A percentile compares a stretch with the other conserved stretches of the same genome.
Conservation (phyloP, 1,140 invertebrate species). For the Platyura marginata region DNA sequence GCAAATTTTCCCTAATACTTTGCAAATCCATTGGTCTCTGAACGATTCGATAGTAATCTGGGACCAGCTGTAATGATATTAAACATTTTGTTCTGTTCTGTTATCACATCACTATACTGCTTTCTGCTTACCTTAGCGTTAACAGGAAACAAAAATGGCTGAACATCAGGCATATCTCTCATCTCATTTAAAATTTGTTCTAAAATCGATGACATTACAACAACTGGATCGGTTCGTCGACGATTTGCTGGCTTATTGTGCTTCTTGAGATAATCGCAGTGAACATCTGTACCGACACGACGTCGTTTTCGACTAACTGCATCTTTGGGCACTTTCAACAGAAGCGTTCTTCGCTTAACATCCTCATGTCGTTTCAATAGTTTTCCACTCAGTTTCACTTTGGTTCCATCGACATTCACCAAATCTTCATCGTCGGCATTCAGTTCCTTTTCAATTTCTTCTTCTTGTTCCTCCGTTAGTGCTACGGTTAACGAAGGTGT, state of each 20-base stretch:
- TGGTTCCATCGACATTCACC: slow-evolving; percentile 83
- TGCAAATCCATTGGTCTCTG: slow-evolving; percentile 93
- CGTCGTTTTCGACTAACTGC: slow-evolving; percentile 49
- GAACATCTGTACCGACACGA: slow-evolving; percentile 47
- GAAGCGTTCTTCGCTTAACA: slow-evolving; percentile 52
- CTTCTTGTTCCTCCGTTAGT: slow-evolving; percentile 64
- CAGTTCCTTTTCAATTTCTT: slow-evolving; percentile 57
- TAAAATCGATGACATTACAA: slow-evolving; percentile 82
- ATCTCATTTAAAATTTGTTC: slow-evolving; percentile 90
- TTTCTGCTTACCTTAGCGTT: slow-evolving; percentile 55
- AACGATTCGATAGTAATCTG: slow-evolving; percentile 88
- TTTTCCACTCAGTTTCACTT: slow-evolving; percentile 66
- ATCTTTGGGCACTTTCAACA: slow-evolving; percentile 73
- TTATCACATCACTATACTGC: slow-evolving; percentile 3
- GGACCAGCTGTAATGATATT: slow-evolving; percentile 40
- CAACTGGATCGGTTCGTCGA: slow-evolving; percentile 87
- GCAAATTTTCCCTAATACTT: slow-evolving; percentile 81
- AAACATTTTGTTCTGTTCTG: slow-evolving; percentile 6
- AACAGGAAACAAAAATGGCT: slow-evolving; percentile 87
- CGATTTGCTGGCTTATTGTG: slow-evolving; percentile 78
- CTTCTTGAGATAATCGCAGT: slow-evolving; percentile 86
- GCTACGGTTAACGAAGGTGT: slow-evolving; percentile 50
- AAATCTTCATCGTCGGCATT: slow-evolving; percentile 67
- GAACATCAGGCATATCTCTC: slow-evolving; percentile 77
- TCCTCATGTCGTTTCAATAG: slow-evolving; percentile 63